Evolutionary conservation across 2,113 vertebrate species (phyloP).

Genomic region (Trochalopteron elliotii): DNA sequence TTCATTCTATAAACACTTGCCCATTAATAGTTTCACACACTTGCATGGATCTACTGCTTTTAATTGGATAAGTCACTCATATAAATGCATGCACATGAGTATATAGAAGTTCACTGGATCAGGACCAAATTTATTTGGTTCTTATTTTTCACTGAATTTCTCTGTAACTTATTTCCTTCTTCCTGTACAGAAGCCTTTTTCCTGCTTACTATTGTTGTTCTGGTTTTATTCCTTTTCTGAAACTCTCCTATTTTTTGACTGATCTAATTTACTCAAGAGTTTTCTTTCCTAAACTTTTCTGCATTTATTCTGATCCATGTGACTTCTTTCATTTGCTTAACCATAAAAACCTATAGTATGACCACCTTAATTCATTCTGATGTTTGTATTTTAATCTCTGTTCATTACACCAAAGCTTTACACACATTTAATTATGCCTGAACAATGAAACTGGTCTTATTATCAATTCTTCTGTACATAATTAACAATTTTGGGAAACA

Average conservation of each 20-base stretch:
- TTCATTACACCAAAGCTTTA: neutral
- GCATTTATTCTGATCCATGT: neutral
- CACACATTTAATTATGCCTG: neutral
- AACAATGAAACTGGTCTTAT: neutral
- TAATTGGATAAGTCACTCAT: neutral
- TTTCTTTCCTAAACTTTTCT: neutral
- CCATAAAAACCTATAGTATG: neutral
- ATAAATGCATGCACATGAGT: rapidly evolving
- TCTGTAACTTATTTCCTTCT: neutral
- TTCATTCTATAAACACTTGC: neutral
- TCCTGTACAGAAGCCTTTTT: neutral
- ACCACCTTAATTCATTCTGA: neutral
- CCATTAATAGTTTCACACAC: neutral
- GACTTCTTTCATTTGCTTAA: neutral
- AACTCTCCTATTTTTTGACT: neutral
- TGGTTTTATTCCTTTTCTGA: neutral
- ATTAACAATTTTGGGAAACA: neutral
- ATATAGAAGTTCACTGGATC: neutral
- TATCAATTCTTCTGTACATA: neutral
- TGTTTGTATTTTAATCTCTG: neutral
- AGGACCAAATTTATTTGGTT: neutral
- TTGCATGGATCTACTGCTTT: neutral
- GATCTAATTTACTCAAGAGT: neutral
- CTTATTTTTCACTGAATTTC: neutral
- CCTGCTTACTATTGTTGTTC: neutral